Percentiles rank a stretch among this genome's conserved stretches.
phyloP scores from a whole-genome alignment of 2,888 invertebrate species.

The Melinopterus prodromus region DNA sequence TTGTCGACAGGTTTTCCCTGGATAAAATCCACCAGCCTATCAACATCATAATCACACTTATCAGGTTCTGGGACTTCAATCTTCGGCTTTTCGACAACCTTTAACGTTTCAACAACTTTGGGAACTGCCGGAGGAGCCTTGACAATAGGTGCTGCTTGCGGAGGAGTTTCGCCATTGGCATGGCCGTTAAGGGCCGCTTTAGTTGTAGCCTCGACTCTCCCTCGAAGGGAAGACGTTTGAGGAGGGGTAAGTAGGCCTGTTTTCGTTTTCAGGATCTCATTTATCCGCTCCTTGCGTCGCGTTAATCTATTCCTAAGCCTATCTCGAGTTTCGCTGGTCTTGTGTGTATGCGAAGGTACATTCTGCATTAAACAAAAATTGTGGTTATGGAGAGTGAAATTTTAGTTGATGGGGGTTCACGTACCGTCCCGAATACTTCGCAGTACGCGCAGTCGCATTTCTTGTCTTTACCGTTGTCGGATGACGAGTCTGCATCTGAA shows the following conservation, averaged over 20 bases:
- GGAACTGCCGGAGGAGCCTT: slow-evolving; percentile 36
- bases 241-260: slow-evolving; percentile 12
- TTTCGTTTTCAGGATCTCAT: slow-evolving; percentile 29
- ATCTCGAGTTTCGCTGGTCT: slow-evolving; percentile 56
- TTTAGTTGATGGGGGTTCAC: slow-evolving; percentile 29
- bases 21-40: slow-evolving; percentile 57
- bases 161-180: background rate
- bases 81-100: slow-evolving; percentile 14
- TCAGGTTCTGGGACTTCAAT: slow-evolving; percentile 16
- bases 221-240: background rate
- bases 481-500: background rate
- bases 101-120: slow-evolving; percentile 27
- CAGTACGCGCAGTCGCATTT: slow-evolving; percentile 58
- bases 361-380: slow-evolving; percentile 34
- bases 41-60: slow-evolving; percentile 49
- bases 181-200: background rate
- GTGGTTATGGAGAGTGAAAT: background rate
- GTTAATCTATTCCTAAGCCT: slow-evolving; percentile 55
- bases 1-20: slow-evolving; percentile 56
- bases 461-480: slow-evolving; percentile 42
- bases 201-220: background rate
- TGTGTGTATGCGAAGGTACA: slow-evolving; percentile 48
- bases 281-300: slow-evolving; percentile 48
- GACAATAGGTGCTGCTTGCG: slow-evolving; percentile 38
- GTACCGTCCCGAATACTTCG: slow-evolving; percentile 57